These are phyloP conservation scores for Symphodus melops DNA, from an alignment of 2,113 vertebrate genomes.

Conservation along the genomic window DNA sequence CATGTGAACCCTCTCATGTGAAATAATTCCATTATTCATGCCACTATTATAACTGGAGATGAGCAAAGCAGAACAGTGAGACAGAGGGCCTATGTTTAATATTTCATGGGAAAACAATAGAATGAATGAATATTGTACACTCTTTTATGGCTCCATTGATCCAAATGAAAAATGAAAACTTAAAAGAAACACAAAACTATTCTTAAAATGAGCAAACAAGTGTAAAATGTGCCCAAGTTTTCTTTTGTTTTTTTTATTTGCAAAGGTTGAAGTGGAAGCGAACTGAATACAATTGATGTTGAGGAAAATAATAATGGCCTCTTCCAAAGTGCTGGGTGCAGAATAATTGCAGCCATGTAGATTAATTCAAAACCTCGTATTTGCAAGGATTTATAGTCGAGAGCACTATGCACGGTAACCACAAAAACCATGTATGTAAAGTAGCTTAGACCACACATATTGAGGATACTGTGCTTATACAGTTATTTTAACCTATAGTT, in stretches of 20 bases:
- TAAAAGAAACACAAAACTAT: neutral
- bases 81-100: constrained; percentile 19
- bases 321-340: constrained; percentile 36
- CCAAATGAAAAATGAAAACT: constrained; percentile 42
- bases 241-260: neutral
- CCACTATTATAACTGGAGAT: constrained; percentile 43
- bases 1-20: constrained; percentile 61
- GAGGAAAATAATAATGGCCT: constrained; percentile 33
- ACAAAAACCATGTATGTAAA: constrained; percentile 13
- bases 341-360: constrained; percentile 55
- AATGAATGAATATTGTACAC: neutral
- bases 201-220: constrained; percentile 1
- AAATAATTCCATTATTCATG: constrained; percentile 69
- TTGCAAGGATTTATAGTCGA: constrained; percentile 39
- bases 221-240: constrained; percentile 10
- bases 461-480: neutral
- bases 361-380: constrained; percentile 43
- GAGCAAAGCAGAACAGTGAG: constrained; percentile 18
- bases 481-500: constrained; percentile 2
- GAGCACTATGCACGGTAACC: constrained; percentile 21
- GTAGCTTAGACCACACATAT: neutral
- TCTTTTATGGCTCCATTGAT: constrained; percentile 18
- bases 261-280: constrained; percentile 7
- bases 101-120: constrained; percentile 45
- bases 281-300: constrained; percentile 20